Evolutionary conservation across 2,888 invertebrate genomes (phyloP).

Genomic region (Oscheius sp.): DNA sequence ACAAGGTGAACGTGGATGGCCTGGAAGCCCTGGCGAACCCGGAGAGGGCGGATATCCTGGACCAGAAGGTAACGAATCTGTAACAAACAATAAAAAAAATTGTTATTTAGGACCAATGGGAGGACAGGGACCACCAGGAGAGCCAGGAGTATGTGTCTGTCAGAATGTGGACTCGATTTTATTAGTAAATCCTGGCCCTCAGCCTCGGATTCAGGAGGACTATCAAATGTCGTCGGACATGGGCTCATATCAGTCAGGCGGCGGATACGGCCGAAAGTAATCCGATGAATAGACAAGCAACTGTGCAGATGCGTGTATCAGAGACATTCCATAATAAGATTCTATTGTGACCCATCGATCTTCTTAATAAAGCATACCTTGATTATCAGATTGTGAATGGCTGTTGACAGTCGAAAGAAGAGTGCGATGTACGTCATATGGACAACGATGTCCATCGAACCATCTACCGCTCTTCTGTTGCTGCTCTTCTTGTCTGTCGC

Average conservation of each 20-base stretch:
- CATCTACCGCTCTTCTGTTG: too few relatives aligned
- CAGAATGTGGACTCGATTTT: constrained; percentile 73
- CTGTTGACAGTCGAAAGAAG: neutral
- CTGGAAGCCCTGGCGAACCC: constrained; percentile 67
- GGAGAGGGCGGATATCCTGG: constrained; percentile 71
- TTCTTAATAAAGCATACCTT: neutral
- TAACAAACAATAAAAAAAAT: too few relatives aligned
- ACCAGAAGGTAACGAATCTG: constrained; percentile 53
- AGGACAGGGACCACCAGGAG: constrained; percentile 45
- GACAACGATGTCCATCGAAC: too few relatives aligned
- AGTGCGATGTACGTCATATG: too few relatives aligned
- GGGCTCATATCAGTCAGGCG: constrained; percentile 20
- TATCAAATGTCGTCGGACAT: constrained; percentile 11
- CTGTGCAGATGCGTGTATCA: constrained; percentile 22
- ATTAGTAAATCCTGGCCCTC: constrained; percentile 69
- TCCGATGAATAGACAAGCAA: neutral
- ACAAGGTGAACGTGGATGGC: constrained; percentile 64
- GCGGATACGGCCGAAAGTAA: constrained; percentile 30
- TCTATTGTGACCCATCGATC: neutral
- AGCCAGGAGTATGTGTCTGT: constrained; percentile 72
- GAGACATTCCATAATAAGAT: constrained; percentile 21
- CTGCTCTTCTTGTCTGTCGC: too few relatives aligned
- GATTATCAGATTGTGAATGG: neutral
- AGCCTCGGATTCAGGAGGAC: constrained; percentile 62
- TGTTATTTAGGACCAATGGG: constrained; percentile 59